These are phyloP conservation scores for Platycercus adscitus DNA, from an alignment of 2,113 vertebrate genomes.

Conservation along the genomic window DNA sequence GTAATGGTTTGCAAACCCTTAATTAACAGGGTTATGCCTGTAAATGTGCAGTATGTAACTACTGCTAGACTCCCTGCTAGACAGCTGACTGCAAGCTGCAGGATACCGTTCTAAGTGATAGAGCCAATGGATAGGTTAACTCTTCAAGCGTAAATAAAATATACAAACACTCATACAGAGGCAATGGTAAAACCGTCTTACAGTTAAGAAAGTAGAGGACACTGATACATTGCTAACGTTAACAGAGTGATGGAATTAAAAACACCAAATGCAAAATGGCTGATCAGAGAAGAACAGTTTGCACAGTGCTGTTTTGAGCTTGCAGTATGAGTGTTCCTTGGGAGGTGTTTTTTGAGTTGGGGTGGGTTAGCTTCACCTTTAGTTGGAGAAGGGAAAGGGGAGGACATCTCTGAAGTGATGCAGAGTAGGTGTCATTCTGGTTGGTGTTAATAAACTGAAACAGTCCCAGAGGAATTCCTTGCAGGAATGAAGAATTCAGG, in stretches of 20 bases:
- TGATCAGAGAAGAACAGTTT: neutral
- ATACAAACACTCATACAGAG: neutral
- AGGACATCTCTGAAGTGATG: neutral
- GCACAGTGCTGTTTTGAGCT: neutral
- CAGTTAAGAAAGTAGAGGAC: neutral
- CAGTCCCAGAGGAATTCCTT: neutral
- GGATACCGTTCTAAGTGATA: neutral
- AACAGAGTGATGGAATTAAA: neutral
- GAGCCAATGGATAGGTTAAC: neutral
- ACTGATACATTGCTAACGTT: neutral
- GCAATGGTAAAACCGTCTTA: neutral
- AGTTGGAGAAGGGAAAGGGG: neutral
- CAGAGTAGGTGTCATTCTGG: neutral
- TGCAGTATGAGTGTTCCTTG: neutral
- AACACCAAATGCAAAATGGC: neutral
- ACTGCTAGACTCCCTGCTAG: neutral
- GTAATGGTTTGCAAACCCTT: neutral
- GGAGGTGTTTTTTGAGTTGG: neutral
- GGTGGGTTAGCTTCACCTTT: neutral
- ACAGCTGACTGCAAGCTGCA: neutral
- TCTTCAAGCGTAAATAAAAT: conserved; percentile 19
- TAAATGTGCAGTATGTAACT: neutral
- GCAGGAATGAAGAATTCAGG: neutral
- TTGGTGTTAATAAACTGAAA: neutral
- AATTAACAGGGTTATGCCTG: neutral